A percentile compares a stretch with the other conserved stretches of the same genome.
These are phyloP conservation scores for Peribatodes rhomboidaria DNA, from an alignment of 2,888 invertebrate genomes.

Conservation along the genomic window DNA sequence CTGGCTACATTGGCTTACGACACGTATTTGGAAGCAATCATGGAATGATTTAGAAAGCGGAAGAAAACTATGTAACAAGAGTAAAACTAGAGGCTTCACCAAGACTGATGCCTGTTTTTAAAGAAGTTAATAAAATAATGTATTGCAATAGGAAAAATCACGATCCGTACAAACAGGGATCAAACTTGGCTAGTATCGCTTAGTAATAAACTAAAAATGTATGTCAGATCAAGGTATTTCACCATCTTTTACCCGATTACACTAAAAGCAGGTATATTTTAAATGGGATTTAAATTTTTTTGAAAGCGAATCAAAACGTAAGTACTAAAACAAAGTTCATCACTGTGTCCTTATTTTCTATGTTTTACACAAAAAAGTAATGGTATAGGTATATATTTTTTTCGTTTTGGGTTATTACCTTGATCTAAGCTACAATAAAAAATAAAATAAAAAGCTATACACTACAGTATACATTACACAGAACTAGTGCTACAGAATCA, in stretches of 20 bases:
- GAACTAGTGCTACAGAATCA: conserved; percentile 76
- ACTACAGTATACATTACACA: conserved; percentile 69
- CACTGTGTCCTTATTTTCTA: not conserved
- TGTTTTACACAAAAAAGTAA: not conserved
- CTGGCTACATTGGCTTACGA: conserved; percentile 28
- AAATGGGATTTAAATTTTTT: no score
- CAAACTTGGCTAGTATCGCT: conserved; percentile 58
- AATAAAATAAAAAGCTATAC: conserved; percentile 68
- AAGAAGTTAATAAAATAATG: conserved; percentile 50
- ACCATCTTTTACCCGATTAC: not conserved
- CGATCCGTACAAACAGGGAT: conserved; percentile 50
- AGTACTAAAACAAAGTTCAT: not conserved
- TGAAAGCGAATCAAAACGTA: no score
- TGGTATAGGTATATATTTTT: not conserved
- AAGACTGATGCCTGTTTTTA: conserved; percentile 67
- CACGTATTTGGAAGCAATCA: conserved; percentile 68
- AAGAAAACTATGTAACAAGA: conserved; percentile 60
- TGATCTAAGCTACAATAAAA: conserved; percentile 39
- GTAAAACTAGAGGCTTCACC: conserved; percentile 55
- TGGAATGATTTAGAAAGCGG: conserved; percentile 77
- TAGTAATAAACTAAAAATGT: conserved; percentile 48
- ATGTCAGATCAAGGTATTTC: conserved; percentile 33
- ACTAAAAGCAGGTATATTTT: not conserved
- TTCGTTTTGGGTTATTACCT: conserved; percentile 38
- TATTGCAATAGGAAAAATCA: conserved; percentile 48